Conservation (phyloP, 2,888 invertebrate genomes). For the Panopea generosa region DNA sequence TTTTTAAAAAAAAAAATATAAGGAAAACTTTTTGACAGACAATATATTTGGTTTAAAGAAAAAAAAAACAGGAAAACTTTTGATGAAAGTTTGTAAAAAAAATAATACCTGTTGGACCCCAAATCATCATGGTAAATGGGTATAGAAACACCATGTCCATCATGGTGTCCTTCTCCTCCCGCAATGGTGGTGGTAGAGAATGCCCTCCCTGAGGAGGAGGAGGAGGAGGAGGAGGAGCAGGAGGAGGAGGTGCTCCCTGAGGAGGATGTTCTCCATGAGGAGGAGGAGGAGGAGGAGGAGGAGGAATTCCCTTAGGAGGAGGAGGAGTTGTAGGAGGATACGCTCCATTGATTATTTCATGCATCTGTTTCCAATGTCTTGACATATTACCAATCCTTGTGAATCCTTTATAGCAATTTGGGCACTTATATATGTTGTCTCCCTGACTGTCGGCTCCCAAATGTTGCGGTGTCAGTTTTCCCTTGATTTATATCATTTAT, state of each 20-base stretch:
- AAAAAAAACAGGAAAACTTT: no score
- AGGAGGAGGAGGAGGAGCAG: neutral
- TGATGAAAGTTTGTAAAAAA: no score
- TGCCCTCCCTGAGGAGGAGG: neutral
- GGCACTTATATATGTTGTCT: neutral
- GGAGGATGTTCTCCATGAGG: neutral
- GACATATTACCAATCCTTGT: neutral
- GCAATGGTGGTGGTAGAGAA: neutral
- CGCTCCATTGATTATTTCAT: neutral
- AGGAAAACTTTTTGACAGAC: no score
- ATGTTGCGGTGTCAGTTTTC: no score
- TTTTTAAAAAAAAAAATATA: no score
- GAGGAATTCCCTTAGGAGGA: neutral
- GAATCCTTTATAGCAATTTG: neutral
- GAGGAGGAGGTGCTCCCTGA: neutral
- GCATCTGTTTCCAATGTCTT: neutral
- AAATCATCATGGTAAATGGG: slow-evolving; percentile 1
- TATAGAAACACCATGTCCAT: no score
- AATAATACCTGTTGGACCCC: neutral
- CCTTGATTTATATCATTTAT: no score
- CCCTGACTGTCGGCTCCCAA: neutral
- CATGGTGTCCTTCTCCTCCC: neutral
- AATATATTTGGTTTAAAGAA: no score
- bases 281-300: neutral
- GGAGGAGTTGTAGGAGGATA: neutral